Base-by-base conservation (phyloP, 2,797 vertebrate genomes). In the Oryzias dopingdopingensis region DNA sequence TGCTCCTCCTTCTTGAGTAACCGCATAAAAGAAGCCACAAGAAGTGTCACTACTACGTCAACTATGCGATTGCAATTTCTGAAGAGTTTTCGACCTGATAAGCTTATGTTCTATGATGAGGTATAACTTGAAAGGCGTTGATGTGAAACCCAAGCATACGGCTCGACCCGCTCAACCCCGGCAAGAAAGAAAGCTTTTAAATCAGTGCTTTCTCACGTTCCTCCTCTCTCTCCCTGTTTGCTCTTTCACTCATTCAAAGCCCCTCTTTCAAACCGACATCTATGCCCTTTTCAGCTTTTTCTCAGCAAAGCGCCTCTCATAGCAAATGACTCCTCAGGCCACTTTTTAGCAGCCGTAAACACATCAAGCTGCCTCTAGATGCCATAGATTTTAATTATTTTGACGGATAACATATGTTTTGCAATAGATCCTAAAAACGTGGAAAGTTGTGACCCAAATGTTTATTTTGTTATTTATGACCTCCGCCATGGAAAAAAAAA, bases 271-370 rank as follows among this genome's bases (percentile, higher is more conserved):
- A 32, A 58, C 17, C 42, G 26, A 37, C 49, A 42, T 58, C 49
- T 10, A 1, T 26, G 42, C 40, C 15, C n/a, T 13, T 52, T 65
- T 45, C 46, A 58, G 8, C 29, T 62, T 43, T 22, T 59, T 8
- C 13, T 16, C 24, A 58, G 56, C 60, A 60, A 56, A 72, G 61
- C 53, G 29, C 26, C 55, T 71, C 59, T 29, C 59, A 52, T 54
- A 77, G 40, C 56, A 55, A 49, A 42, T n/a, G 15, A 43, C 56
- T 20, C 32, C 6, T 46, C 42, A 14, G 29, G 20, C 32, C 50
- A 8, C 10, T 51, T 56, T 45, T 12, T 45, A 49, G 47, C 41
- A 44, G 43, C 51, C 3, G 40, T 37, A 13, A 37, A 37, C 12
- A 12, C 10, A 37, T 37, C 32, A 26, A 6, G 5, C 7, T 26